phyloP scores from a whole-genome alignment of 1,140 invertebrate species.

The Metaphire vulgaris region DNA sequence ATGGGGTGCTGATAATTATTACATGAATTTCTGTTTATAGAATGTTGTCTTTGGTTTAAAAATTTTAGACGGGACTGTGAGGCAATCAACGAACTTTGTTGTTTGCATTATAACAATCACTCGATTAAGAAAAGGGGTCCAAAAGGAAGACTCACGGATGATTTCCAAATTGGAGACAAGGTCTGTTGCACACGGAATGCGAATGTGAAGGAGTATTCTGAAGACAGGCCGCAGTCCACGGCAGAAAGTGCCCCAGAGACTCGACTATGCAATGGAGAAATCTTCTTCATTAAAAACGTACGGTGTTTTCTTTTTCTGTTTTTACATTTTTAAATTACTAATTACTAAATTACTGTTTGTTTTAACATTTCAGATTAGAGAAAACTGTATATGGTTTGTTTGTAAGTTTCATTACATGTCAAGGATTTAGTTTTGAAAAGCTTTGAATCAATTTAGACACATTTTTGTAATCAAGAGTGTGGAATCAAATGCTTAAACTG shows the following conservation, averaged over 20 bases:
- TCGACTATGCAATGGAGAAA: conserved; percentile 45
- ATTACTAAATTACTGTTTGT: too few species aligned
- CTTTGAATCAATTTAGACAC: too few species aligned
- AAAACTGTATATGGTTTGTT: too few species aligned
- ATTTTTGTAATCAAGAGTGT: too few species aligned
- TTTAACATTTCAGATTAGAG: too few species aligned
- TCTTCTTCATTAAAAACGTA: conserved; percentile 45
- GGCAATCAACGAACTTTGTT: conserved; percentile 43
- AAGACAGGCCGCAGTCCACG: conserved; percentile 12
- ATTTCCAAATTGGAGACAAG: conserved; percentile 40
- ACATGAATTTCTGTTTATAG: too few species aligned
- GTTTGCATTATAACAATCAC: conserved; percentile 39
- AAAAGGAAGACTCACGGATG: conserved; percentile 25
- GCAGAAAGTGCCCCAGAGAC: conserved; percentile 21
- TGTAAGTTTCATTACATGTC: too few species aligned
- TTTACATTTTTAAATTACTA: not conserved
- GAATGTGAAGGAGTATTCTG: conserved; percentile 25
- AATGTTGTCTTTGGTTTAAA: too few species aligned
- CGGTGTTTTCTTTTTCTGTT: conserved; percentile 19
- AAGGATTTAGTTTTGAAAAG: too few species aligned
- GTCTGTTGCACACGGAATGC: conserved; percentile 43
- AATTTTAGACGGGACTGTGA: conserved; percentile 39
- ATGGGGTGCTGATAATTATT: too few species aligned
- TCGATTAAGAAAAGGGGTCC: conserved; percentile 25
- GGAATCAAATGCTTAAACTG: too few species aligned